Base-by-base conservation (phyloP, 2,888 invertebrate genomes). In the Mystacides longicornis region DNA sequence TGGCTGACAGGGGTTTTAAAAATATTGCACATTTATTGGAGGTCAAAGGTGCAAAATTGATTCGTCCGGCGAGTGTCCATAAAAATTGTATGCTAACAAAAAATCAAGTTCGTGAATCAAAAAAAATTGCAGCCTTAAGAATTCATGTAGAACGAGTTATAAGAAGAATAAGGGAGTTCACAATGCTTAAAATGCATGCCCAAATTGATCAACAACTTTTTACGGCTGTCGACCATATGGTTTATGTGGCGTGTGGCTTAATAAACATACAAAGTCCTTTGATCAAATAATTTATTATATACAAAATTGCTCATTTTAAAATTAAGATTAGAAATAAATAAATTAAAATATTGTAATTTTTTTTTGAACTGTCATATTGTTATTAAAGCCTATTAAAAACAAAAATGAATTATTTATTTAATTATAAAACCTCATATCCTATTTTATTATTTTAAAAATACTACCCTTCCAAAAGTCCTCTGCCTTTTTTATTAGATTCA, bases 1-100 rank as follows among this genome's bases (percentile, higher is more conserved):
- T 58, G 57, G 60, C 60, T 11, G 60, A 58, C 18, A 45, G 58
- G 20, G 58, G 53, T 3, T 61, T 61, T 50, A 61, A 58, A 52
- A 54, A 58, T 47, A 49, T 58, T 21, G 23, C 31, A n/a, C 16
- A 18, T 18, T 19, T 56, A 18, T 33, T 60, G 21, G 22, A 55
- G 31, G 23, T 11, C 19, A 52, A 49, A 58, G 53, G 51, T 4
- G 59, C 59, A 27, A 49, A 11, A 19, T 52, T 60, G 21, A 49
- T 60, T 18, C 21, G 61, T 23, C 61, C 62, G n/a, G 57, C 62
- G 16, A 55, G 52, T 52, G 57, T 60, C 21, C 9, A 23, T 9
- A 33, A n/a, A 16, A 27, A 23, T 14, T 37, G 21, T 27, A 49
- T 37, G 31, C 33, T 46, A 5, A 45, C 55, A 11, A 54, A 49